A percentile compares a stretch with the other conserved stretches of the same genome.
These are phyloP conservation scores for Eurytoma californica DNA, from an alignment of 2,888 invertebrate species.

Conservation along the genomic window DNA sequence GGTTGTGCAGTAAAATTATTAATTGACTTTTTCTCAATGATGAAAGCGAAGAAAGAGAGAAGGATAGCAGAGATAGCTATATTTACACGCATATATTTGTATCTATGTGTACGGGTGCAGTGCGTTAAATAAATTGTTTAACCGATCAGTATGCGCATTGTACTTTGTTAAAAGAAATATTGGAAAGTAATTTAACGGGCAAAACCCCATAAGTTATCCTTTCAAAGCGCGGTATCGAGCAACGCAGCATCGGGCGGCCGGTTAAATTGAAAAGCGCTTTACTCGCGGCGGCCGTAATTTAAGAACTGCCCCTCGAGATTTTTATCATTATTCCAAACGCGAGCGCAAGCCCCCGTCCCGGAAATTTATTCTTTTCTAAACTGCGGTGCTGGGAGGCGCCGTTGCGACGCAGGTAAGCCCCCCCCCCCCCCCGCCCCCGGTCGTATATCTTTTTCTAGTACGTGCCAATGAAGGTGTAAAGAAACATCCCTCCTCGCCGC, in stretches of 20 bases:
- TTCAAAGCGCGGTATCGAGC: not conserved
- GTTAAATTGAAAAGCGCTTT: not conserved
- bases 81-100: no score
- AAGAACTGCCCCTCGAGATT: not conserved
- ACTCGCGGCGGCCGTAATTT: not conserved
- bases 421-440: constrained; percentile 43
- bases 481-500: constrained; percentile 44
- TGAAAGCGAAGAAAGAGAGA: no score
- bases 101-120: no score
- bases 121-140: not conserved
- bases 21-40: no score
- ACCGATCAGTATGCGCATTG: not conserved
- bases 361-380: constrained; percentile 38
- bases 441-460: constrained; percentile 66
- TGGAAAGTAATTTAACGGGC: not conserved
- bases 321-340: constrained; percentile 1
- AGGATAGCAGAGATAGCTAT: no score
- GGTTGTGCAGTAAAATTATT: no score
- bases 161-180: not conserved
- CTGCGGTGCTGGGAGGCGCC: not conserved
- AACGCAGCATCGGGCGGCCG: not conserved
- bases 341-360: not conserved
- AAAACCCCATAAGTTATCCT: no score
- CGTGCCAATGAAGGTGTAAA: constrained; percentile 62
- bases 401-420: constrained; percentile 5